phyloP scores from a whole-genome alignment of 53 echinoderm and acorn worm genomes.

The Paelopatides confundens region DNA sequence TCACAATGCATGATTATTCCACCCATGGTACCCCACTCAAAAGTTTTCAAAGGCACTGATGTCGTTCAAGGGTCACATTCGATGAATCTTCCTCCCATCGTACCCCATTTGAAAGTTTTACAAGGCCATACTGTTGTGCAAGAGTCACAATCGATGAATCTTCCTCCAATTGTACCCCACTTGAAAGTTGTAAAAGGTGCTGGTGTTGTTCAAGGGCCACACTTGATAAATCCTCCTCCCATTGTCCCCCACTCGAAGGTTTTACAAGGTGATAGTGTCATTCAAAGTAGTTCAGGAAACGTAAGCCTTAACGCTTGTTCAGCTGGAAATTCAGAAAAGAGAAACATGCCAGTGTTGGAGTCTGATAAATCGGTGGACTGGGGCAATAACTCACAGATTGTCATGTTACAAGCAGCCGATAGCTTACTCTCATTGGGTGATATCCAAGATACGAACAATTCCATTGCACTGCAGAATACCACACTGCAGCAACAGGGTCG shows the following conservation, averaged over 20 bases:
- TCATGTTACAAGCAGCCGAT: conserved; percentile 21
- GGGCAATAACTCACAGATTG: background rate
- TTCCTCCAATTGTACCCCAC: background rate
- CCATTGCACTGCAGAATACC: background rate
- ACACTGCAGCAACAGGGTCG: background rate
- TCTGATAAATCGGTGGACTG: background rate
- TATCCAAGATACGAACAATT: background rate
- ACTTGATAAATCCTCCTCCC: background rate
- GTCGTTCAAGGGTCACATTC: background rate
- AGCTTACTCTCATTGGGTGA: background rate
- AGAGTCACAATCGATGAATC: background rate
- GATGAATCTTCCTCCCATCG: background rate
- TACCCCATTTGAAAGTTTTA: background rate
- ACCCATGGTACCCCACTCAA: background rate
- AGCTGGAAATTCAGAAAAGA: background rate
- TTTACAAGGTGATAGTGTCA: background rate
- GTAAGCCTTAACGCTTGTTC: background rate
- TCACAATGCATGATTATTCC: no score
- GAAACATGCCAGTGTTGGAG: background rate
- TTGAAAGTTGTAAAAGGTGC: background rate
- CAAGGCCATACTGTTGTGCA: background rate
- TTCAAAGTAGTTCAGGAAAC: background rate
- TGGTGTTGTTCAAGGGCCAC: background rate
- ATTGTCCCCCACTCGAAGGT: background rate
- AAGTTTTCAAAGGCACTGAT: background rate